Base-by-base conservation (phyloP, 2,113 vertebrate species). In the Notothenia coriiceps region DNA sequence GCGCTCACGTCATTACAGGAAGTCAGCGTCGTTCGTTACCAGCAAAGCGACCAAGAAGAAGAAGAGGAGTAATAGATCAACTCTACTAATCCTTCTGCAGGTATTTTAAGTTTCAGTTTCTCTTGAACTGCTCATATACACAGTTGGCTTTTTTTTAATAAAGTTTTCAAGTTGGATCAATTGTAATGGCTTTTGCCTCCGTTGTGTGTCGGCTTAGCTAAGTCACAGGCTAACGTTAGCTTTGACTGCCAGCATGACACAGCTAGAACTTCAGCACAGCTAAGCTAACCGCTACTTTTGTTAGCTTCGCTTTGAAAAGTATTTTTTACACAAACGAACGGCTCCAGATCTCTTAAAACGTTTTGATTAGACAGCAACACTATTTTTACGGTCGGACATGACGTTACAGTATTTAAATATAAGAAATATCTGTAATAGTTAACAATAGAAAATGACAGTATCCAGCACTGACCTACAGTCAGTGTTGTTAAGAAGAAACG, bases 221-320 rank as follows among this genome's bases (percentile, higher is more conserved):
- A 33, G 89, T 93, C 90, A 91, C 47, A 71, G 62, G 90, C 90
- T 91, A 91, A 80, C 29, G 76, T 81, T 90, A 92, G 89, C 88
- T 25, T 62, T 6, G 6, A 11, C 29, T 6, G 17, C 25, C n/a
- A 73, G 1, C 6, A 70, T 43, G 43, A 46, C 55, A 56, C 11
- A 75, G 76, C 35, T 40, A 40, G 35, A 40, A 40, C 35, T 40
- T 40, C 8, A 25, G 35, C 35, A 40, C 35, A 40, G 13, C 57
- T 15, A 69, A 12, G 85, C 74, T 87, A 84, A 14, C 33, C 11
- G 67, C 52, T 64, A 67, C 46, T 40, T 62, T 29, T 29, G 17
- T 74, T 71, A 81, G 67, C 72, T 35, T 64, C 9, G 52, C 51
- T 67, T 5, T 51, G 4, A 59, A 67, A 82, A 74, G 50, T 85